A percentile compares a stretch with the other conserved stretches of the same genome.
phyloP scores from a whole-genome alignment of 2,888 invertebrate species.

The Emmelina monodactyla region DNA sequence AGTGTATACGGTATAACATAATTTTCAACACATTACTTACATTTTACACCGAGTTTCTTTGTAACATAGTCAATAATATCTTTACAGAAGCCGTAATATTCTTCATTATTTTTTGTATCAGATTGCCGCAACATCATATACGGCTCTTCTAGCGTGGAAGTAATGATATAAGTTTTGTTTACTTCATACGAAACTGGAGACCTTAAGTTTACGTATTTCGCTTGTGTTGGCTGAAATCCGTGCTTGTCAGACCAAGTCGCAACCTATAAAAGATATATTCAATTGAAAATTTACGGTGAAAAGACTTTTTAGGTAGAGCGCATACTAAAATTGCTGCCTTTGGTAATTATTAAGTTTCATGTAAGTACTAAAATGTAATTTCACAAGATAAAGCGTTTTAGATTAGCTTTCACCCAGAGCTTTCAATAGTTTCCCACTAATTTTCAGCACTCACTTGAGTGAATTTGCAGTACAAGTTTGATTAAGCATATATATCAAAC shows the following conservation, averaged over 20 bases:
- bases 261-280: slow-evolving; percentile 71
- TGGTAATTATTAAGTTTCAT: too few relatives aligned
- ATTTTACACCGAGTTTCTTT: slow-evolving; percentile 82
- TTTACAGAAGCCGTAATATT: slow-evolving; percentile 90
- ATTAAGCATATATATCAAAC: too few relatives aligned
- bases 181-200: slow-evolving; percentile 77
- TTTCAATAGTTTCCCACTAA: too few relatives aligned
- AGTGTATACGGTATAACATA: background rate
- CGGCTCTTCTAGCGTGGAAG: slow-evolving; percentile 86
- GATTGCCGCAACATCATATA: slow-evolving; percentile 79
- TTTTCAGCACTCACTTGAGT: too few relatives aligned
- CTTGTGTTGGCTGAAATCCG: slow-evolving; percentile 77
- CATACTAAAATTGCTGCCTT: too few relatives aligned
- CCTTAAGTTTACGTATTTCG: slow-evolving; percentile 77
- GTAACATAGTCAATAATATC: slow-evolving; percentile 87
- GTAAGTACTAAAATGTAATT: too few relatives aligned
- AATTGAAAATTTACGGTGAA: too few relatives aligned
- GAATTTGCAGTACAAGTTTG: too few relatives aligned
- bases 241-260: slow-evolving; percentile 87
- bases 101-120: slow-evolving; percentile 74
- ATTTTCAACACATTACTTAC: slow-evolving; percentile 61
- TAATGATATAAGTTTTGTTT: slow-evolving; percentile 87
- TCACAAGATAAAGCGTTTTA: too few relatives aligned
- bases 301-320: too few relatives aligned
- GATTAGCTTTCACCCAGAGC: too few relatives aligned